These are phyloP conservation scores for Gavialis gangeticus DNA, from an alignment of 2,113 vertebrate genomes.

Conservation along the genomic window DNA sequence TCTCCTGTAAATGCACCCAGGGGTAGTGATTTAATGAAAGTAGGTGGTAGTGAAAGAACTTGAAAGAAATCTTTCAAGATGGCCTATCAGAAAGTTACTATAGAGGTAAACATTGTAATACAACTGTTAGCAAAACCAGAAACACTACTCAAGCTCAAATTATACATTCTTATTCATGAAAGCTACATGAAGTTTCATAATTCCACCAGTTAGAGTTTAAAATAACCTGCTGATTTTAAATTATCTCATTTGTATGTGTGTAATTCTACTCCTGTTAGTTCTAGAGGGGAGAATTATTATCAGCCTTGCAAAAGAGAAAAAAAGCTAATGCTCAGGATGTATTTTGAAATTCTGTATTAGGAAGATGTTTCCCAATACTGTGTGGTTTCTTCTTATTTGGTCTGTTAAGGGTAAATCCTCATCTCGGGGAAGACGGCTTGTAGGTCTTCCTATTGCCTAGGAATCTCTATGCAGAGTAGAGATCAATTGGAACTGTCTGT, in stretches of 20 bases:
- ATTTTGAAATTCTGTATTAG: constrained; percentile 58
- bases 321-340: constrained; percentile 39
- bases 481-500: background rate
- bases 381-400: constrained; percentile 51
- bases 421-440: background rate
- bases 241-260: background rate
- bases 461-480: background rate
- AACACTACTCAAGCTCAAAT: background rate
- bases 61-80: background rate
- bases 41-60: too few relatives aligned
- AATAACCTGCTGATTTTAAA: background rate
- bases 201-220: background rate
- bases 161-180: background rate
- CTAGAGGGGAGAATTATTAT: background rate
- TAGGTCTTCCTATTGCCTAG: background rate
- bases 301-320: background rate
- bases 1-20: too few relatives aligned
- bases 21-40: too few relatives aligned
- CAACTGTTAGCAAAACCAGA: background rate
- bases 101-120: background rate
- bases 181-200: background rate
- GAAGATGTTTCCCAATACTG: constrained; percentile 24
- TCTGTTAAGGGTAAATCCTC: constrained; percentile 14
- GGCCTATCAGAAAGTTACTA: background rate
- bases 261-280: background rate